Evolutionary conservation across 2,113 vertebrate species (phyloP).

Genomic region (Amazona guildingii): DNA sequence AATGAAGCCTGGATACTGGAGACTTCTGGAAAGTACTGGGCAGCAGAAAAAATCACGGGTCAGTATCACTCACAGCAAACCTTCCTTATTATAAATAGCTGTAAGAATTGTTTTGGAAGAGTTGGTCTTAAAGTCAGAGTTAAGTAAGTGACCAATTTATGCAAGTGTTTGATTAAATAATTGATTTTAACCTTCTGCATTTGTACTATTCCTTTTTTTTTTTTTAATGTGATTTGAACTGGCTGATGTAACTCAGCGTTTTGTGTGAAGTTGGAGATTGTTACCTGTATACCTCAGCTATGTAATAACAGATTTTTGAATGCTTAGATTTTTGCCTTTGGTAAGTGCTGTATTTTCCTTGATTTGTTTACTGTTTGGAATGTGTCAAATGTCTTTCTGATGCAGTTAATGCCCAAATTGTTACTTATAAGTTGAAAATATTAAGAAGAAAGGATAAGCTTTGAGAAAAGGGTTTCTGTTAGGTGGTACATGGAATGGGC

Average conservation of each 20-base stretch:
- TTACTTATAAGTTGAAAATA: background rate
- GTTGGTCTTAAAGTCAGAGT: background rate
- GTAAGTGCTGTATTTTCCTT: background rate
- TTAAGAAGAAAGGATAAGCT: background rate
- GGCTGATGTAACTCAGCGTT: background rate
- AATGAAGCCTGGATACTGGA: conserved; percentile 82
- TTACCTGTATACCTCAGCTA: background rate
- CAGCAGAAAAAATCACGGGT: conserved; percentile 81
- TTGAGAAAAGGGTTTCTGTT: background rate
- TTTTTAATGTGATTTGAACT: background rate
- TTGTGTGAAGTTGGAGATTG: background rate
- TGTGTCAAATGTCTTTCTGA: background rate
- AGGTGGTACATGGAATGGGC: background rate
- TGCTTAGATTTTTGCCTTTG: background rate
- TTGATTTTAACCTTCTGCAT: background rate
- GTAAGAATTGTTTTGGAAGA: background rate
- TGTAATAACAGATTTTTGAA: background rate
- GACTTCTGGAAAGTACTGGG: conserved; percentile 82
- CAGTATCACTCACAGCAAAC: background rate
- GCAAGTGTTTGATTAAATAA: background rate
- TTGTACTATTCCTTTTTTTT: background rate
- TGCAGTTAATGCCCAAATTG: background rate
- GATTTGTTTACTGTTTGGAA: background rate
- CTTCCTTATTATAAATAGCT: background rate
- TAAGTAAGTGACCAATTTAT: background rate